Conservation (phyloP, 2,888 invertebrate species). For the Apamea crenata region DNA sequence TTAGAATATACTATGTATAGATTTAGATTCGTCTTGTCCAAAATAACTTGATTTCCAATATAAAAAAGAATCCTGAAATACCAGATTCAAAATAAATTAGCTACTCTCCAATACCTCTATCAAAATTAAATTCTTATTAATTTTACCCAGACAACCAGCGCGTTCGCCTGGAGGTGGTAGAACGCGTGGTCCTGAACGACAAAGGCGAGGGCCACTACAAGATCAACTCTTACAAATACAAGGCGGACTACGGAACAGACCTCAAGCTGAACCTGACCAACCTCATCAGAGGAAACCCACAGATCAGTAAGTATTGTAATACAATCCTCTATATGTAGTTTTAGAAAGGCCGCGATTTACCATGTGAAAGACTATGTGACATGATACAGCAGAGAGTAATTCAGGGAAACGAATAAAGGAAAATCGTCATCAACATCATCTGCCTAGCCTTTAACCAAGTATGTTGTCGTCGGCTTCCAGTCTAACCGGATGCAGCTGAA, state of each 20-base stretch:
- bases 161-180: slow-evolving; percentile 84
- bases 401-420: too few relatives aligned
- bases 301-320: slow-evolving; percentile 82
- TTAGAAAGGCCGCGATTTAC: too few relatives aligned
- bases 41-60: background rate
- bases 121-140: background rate
- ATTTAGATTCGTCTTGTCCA: background rate
- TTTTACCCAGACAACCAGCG: slow-evolving; percentile 82
- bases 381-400: too few relatives aligned
- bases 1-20: too few relatives aligned
- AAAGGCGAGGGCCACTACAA: slow-evolving; percentile 87
- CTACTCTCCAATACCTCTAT: background rate
- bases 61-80: background rate
- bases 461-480: too few relatives aligned
- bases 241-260: slow-evolving; percentile 86
- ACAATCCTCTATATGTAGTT: background rate
- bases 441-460: too few relatives aligned
- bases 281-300: slow-evolving; percentile 85
- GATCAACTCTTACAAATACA: slow-evolving; percentile 88
- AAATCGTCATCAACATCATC: too few relatives aligned
- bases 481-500: too few relatives aligned
- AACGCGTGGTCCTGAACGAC: slow-evolving; percentile 81
- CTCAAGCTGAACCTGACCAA: slow-evolving; percentile 87
- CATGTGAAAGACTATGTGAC: too few relatives aligned
- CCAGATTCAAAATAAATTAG: background rate